A percentile compares a stretch with the other conserved stretches of the same genome.
Evolutionary conservation across 2,888 invertebrate species (phyloP).

Genomic region (Oxycera nigricornis): DNA sequence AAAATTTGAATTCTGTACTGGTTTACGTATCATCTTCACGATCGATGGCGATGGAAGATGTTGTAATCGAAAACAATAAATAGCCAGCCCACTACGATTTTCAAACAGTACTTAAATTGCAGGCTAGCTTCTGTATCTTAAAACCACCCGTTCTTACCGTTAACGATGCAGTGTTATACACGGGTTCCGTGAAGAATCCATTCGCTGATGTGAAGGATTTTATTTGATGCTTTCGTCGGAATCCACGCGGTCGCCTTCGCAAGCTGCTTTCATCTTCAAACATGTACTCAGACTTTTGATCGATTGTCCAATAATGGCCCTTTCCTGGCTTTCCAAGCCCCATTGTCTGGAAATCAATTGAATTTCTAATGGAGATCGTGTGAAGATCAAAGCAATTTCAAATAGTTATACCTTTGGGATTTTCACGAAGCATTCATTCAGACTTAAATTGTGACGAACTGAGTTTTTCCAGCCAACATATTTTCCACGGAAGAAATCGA

Average conservation of each 20-base stretch:
- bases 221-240: constrained; percentile 89
- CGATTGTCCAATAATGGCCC: constrained; percentile 99
- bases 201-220: constrained; percentile 57
- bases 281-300: constrained; percentile 95
- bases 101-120: too few relatives aligned
- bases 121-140: too few relatives aligned
- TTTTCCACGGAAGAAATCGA: constrained; percentile 93
- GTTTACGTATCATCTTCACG: too few relatives aligned
- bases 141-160: constrained; percentile 44
- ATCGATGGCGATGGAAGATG: too few relatives aligned
- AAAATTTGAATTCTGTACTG: too few relatives aligned
- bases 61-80: too few relatives aligned
- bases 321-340: constrained; percentile 92
- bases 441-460: constrained; percentile 92
- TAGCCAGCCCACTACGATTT: too few relatives aligned
- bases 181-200: constrained; percentile 54
- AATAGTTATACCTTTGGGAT: constrained; percentile 79
- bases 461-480: constrained; percentile 99
- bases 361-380: background rate
- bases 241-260: constrained; percentile 90
- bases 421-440: constrained; percentile 99
- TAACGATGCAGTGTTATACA: constrained; percentile 55
- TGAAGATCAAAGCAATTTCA: background rate
- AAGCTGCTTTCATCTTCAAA: constrained; percentile 94
- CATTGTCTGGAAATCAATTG: constrained; percentile 38